These are phyloP conservation scores for Heliconius nattereri DNA, from an alignment of 1,140 invertebrate genomes.

Conservation along the genomic window DNA sequence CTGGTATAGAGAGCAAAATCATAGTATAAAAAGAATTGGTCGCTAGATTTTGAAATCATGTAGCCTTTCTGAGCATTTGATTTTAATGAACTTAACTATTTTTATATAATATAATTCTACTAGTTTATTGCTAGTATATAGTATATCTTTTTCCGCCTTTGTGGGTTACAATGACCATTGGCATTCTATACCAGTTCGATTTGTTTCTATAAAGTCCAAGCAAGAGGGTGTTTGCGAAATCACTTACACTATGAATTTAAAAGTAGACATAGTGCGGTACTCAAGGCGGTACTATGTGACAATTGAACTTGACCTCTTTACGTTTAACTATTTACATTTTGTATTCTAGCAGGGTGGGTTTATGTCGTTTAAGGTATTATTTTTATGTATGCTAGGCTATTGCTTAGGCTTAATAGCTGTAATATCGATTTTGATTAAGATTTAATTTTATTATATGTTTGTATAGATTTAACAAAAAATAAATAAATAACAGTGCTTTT, in stretches of 20 bases:
- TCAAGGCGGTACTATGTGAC: constrained; percentile 30
- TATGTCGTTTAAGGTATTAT: constrained; percentile 3
- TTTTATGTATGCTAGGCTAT: constrained; percentile 24
- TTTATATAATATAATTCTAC: neutral
- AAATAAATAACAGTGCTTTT: too few relatives aligned
- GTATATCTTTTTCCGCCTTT: neutral
- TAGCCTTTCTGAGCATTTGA: neutral
- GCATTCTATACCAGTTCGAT: constrained; percentile 4
- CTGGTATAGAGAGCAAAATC: neutral
- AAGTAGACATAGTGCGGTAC: constrained; percentile 27
- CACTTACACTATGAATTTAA: constrained; percentile 41
- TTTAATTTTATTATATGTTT: too few relatives aligned
- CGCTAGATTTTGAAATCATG: too few relatives aligned
- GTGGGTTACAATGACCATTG: constrained; percentile 9
- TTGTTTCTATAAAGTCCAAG: constrained; percentile 30
- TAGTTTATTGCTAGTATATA: neutral
- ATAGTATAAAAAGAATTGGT: neutral
- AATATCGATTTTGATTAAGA: neutral
- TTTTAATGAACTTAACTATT: too few relatives aligned
- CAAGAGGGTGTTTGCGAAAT: constrained; percentile 36
- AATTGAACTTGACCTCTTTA: constrained; percentile 43
- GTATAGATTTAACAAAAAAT: too few relatives aligned
- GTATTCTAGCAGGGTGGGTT: constrained; percentile 17
- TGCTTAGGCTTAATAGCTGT: neutral
- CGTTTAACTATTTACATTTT: constrained; percentile 29